A percentile compares a stretch with the other conserved stretches of the same genome.
phyloP scores from a whole-genome alignment of 1,140 invertebrate species.

The Zaprionus vittiger region DNA sequence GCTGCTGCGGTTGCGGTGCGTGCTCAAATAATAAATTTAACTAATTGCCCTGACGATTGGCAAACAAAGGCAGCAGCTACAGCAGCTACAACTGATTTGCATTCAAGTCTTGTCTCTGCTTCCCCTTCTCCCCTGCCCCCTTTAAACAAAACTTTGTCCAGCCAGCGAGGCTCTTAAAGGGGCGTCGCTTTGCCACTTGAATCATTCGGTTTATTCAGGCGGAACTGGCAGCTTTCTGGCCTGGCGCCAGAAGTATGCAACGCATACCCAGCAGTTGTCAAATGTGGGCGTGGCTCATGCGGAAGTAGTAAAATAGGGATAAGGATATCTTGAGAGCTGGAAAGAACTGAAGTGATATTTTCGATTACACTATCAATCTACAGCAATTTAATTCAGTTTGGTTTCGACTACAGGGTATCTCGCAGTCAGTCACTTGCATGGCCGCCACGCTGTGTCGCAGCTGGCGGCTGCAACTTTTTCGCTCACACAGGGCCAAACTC shows the following conservation, averaged over 20 bases:
- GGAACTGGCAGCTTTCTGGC: not conserved
- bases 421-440: not conserved
- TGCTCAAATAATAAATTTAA: slow-evolving; percentile 81
- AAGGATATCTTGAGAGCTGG: not conserved
- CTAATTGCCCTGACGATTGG: slow-evolving; percentile 74
- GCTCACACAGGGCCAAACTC: not conserved
- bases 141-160: slow-evolving; percentile 39
- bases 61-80: slow-evolving; percentile 46
- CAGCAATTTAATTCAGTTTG: not conserved
- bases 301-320: not conserved
- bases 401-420: not conserved
- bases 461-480: slow-evolving; percentile 16
- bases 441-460: slow-evolving; percentile 11
- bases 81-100: slow-evolving; percentile 33
- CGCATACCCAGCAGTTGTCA: not conserved
- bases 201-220: slow-evolving; percentile 12
- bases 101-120: slow-evolving; percentile 38
- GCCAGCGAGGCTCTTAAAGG: slow-evolving; percentile 13
- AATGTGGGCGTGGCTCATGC: not conserved
- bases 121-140: not conserved
- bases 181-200: slow-evolving; percentile 33
- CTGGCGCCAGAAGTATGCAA: not conserved
- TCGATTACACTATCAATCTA: not conserved
- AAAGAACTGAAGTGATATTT: not conserved
- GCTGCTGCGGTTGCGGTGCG: slow-evolving; percentile 67